Evolutionary conservation across 2,113 vertebrate species (phyloP).

Genomic region (Cricetomys ansorgei): DNA sequence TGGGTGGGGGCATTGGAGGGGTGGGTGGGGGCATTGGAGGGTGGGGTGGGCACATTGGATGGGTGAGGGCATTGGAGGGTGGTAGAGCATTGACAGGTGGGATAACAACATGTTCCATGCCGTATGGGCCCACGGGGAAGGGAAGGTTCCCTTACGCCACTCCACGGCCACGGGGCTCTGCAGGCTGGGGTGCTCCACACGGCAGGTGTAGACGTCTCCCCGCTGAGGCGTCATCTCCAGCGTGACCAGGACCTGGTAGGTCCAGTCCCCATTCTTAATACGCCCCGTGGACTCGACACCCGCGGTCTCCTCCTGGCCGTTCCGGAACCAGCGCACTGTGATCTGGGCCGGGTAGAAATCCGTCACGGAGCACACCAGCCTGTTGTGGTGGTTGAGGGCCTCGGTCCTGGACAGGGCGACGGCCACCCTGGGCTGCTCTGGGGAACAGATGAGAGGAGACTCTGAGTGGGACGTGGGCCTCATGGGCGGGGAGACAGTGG

Average conservation of each 20-base stretch:
- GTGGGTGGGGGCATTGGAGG: fast-evolving
- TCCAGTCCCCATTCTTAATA: slow-evolving; percentile 68
- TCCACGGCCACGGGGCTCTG: neutral
- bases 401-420: neutral
- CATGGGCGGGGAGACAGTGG: neutral
- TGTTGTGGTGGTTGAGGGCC: slow-evolving; percentile 64
- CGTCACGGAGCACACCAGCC: slow-evolving; percentile 69
- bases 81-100: too few relatives aligned
- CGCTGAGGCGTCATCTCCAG: slow-evolving; percentile 68
- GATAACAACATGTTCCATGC: neutral
- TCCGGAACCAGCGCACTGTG: slow-evolving; percentile 70
- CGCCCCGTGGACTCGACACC: neutral
- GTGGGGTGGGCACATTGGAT: too few relatives aligned
- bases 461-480: neutral
- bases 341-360: slow-evolving; percentile 73
- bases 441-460: neutral
- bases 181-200: slow-evolving; percentile 73
- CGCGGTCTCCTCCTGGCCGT: slow-evolving; percentile 24
- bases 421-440: slow-evolving; percentile 54
- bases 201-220: slow-evolving; percentile 86
- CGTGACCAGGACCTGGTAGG: slow-evolving; percentile 73
- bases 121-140: fast-evolving
- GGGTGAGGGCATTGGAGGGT: too few relatives aligned
- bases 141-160: slow-evolving; percentile 41
- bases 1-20: fast-evolving